Evolutionary conservation across 2,113 vertebrate species (phyloP), one percentile per base, ranked within the genome.

Genomic region (Tetraodon nigroviridis): DNA sequence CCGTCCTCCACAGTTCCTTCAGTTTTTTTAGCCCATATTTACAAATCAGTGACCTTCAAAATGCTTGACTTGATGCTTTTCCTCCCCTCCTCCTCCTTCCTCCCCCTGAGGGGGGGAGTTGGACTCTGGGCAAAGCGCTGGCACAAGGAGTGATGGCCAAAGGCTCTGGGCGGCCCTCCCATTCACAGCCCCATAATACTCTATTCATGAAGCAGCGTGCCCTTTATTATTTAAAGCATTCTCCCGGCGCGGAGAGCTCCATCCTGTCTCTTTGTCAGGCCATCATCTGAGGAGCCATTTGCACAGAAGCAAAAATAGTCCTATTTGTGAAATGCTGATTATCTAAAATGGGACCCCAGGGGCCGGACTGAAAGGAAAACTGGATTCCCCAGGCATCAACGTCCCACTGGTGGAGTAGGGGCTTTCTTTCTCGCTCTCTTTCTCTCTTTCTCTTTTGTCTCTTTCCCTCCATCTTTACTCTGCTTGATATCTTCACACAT

Each of bases 171-270:
- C 12, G 49, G 37, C 7, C 50, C 64, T 37, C 75, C 75, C 78
- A 88, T 89, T 90, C 87, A 89, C 56, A 61, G 61, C 56, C 37
- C 57, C 61, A 89, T 82, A 89, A 89, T 84, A 71, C 81, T 78
- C 83, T 84, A 87, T 89, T 90, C 87, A 89, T 83, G 84, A 78
- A 74, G 73, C 69, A 61, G 71, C 75, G 69, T 79, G 78, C 72
- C 86, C 83, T 90, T 87, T 87, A 86, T 89, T 87, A 87, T 88
- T 85, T 82, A 84, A 84, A 79, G 69, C 76, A 74, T 83, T 84
- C 82, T 84, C 69, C 75, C 69, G 64, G 81, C 74, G 71, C 71
- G 73, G 70, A 78, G 76, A 77, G 63, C 75, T 82, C 75, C 76
- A 71, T 83, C 80, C 78, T 64, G 76, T 70, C 77, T 78, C 76